phyloP scores from a whole-genome alignment of 2,797 vertebrate genomes.

The Lateolabrax maculatus region DNA sequence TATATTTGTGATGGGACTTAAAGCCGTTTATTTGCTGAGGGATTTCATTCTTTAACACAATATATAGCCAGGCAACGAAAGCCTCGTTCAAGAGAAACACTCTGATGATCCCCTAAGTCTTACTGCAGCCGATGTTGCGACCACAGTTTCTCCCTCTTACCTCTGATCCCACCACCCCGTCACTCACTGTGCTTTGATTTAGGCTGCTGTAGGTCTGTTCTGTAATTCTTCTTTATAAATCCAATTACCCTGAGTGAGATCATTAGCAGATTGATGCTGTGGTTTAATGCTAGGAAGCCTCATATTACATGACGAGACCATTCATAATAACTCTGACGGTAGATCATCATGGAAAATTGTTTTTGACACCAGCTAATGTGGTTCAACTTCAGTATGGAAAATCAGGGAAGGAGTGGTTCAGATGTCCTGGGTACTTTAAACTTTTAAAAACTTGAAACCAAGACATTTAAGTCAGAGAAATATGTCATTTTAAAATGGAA shows the following conservation, averaged over 20 bases:
- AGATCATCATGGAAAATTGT: neutral
- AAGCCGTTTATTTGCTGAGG: constrained; percentile 44
- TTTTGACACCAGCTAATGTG: neutral
- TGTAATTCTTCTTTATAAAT: constrained; percentile 46
- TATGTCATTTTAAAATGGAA: too few species aligned
- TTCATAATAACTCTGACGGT: constrained; percentile 22
- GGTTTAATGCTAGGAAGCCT: constrained; percentile 35
- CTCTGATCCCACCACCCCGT: constrained; percentile 30
- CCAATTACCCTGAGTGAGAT: constrained; percentile 38
- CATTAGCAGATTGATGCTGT: constrained; percentile 44
- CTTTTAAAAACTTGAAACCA: too few species aligned
- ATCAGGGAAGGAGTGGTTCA: neutral
- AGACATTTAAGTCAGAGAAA: too few species aligned
- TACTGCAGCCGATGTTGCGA: neutral
- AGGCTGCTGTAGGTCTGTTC: constrained; percentile 42
- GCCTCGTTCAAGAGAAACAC: constrained; percentile 30
- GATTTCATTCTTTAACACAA: constrained; percentile 39
- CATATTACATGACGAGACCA: constrained; percentile 28
- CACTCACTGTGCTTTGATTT: constrained; percentile 48
- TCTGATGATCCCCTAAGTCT: constrained; percentile 12
- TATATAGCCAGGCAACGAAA: constrained; percentile 24
- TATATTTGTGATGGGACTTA: constrained; percentile 37
- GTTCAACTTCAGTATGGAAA: neutral
- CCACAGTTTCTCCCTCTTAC: constrained; percentile 17
- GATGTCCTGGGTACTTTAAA: neutral